Evolutionary conservation across 1,140 invertebrate genomes (phyloP).

Genomic region (Zaprionus camerounensis): DNA sequence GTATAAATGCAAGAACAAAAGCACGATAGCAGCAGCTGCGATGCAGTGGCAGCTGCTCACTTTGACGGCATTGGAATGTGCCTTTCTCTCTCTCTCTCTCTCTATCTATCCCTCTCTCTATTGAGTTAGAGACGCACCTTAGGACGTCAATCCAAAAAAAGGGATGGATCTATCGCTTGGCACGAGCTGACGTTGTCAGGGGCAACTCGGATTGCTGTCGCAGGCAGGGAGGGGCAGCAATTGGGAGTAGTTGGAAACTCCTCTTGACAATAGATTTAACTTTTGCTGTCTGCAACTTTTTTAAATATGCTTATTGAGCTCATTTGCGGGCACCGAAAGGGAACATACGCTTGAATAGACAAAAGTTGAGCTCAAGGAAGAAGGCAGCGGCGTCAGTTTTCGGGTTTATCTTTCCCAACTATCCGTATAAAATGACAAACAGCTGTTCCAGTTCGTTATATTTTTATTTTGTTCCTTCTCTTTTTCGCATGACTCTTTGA

Average conservation of each 20-base stretch:
- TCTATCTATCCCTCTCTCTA: not conserved
- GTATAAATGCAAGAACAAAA: conserved; percentile 24
- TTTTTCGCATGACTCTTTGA: conserved; percentile 12
- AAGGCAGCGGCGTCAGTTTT: not conserved
- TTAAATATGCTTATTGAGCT: conserved; percentile 36
- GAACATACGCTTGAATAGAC: conserved; percentile 18
- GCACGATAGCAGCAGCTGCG: conserved; percentile 17
- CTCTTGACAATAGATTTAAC: conserved; percentile 42
- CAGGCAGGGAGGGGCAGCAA: not conserved
- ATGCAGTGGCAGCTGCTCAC: conserved; percentile 58
- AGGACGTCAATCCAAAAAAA: conserved; percentile 19
- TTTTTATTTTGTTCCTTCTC: conserved; percentile 8
- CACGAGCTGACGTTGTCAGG: conserved; percentile 35
- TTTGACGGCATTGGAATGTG: conserved; percentile 37
- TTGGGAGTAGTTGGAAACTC: conserved; percentile 12
- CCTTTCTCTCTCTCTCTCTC: not conserved
- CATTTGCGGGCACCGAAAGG: conserved; percentile 16
- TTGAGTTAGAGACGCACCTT: conserved; percentile 36
- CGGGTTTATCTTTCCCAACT: not conserved
- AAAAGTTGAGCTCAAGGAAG: conserved; percentile 27
- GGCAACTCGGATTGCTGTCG: conserved; percentile 30
- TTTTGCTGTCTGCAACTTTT: conserved; percentile 25
- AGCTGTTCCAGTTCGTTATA: conserved; percentile 25
- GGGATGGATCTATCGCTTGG: conserved; percentile 42
- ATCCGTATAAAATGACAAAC: conserved; percentile 12